Evolutionary conservation across 2,113 vertebrate genomes (phyloP), one percentile per base, ranked within the genome.

Genomic region (Trichomycterus rosablanca): DNA sequence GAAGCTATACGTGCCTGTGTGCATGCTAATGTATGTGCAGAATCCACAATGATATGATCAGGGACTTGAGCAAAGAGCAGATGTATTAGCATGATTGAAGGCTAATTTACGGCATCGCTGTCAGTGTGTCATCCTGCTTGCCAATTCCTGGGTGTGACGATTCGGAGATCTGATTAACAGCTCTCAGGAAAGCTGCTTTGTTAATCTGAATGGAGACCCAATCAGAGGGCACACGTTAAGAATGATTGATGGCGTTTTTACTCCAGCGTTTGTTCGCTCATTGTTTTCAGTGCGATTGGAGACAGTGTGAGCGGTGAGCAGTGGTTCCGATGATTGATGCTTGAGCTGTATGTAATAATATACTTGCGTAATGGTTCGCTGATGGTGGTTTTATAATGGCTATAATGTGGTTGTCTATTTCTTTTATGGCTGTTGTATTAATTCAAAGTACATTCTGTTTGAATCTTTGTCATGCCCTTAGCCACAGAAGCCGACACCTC

Each of bases 311-410:
- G 23, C 58, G 5, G 19, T 26, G 62, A 40, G 32, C 55, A 52
- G 56, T 52, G 19, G 46, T 18, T 37, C 44, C 18, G 32, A 37
- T 57, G 52, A 72, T 63, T 62, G 63, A 67, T 63, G 32, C 28
- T 7, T 30, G 45, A 71, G 16, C 40, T 20, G 30, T 15, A 7
- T 23, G 63, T 62, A 58, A 58, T 57, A 39, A 52, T 63, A 49
- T 22, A 12, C 44, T 60, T 26, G 18, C 45, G 37, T 71, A 44
- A 56, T 66, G 30, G n/a, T 2, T 14, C 24, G 1, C 46, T 66
- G 37, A 66, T 60, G 26, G 43, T 54, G 7, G 30, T 52, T 63
- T 66, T 60, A 59, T 72, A 23, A 63, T 58, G 63, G 58, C 57
- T 63, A 56, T 63, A 58, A 63, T 58, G 24, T 23, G 22, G 10